Evolutionary conservation across 2,888 invertebrate genomes (phyloP), one percentile per base, ranked within the genome.

Genomic region (Athrips mouffetella): DNA sequence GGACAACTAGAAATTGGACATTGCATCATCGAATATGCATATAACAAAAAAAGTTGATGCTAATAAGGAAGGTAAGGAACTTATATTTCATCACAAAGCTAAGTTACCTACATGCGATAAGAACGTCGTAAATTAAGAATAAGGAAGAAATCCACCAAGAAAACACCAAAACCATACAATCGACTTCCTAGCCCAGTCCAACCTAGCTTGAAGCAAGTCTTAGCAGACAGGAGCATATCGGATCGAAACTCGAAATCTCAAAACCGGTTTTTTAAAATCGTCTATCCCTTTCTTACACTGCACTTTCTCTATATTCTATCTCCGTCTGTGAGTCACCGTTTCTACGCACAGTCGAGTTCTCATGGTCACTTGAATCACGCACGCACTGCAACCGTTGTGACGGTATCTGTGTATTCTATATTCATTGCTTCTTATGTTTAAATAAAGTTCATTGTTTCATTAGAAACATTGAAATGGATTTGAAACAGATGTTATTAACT

Each of bases 201-300:
- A n/a, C n/a, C 23, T 33, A 33, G 16, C 33, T 25, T 25, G 11
- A 23, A 40, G 8, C 21, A 11, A n/a, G 21, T 75, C 81, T 84
- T 73, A 76, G 76, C 73, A 85, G 84, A 79, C 85, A 74, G 80
- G 81, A 84, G 86, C 85, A 76, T 87, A 88, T 87, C 82, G 85
- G 80, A 83, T 87, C 80, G 80, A 82, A 85, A 87, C 85, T 86
- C 85, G 88, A 88, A 88, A 85, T 87, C 80, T 76, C 67, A 76
- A 29, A 88, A 88, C 86, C 84, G 80, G 88, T 86, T 87, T 76
- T 77, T 70, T 74, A 67, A 63, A 59, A 65, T 74, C 65, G 65
- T 54, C 60, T 68, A 69, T 86, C 85, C 74, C 73, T 75, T 63
- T 86, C 80, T 67, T 55, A 54, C 73, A 51, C 60, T 58, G 60